Percentiles rank a stretch among this genome's conserved stretches.
phyloP scores from a whole-genome alignment of 2,113 vertebrate genomes.

The Myotis brandtii region DNA sequence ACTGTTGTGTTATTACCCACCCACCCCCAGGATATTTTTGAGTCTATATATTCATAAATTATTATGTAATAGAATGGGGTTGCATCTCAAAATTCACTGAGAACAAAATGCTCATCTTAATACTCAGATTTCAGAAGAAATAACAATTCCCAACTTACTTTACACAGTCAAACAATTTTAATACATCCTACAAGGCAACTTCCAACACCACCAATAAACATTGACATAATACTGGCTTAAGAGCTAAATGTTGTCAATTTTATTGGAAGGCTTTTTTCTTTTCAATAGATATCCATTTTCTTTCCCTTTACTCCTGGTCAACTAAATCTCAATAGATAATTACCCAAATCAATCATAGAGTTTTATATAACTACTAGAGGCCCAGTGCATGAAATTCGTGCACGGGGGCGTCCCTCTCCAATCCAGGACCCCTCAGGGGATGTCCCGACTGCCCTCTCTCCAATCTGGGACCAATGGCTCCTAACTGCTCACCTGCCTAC shows the following conservation, averaged over 20 bases:
- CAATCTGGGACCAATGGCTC: too few species aligned
- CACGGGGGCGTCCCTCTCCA: too few species aligned
- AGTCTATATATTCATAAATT: background rate
- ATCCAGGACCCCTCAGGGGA: too few species aligned
- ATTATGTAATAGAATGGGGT: background rate
- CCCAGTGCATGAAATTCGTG: too few species aligned
- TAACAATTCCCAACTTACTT: background rate
- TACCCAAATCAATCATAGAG: background rate
- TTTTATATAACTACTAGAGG: background rate
- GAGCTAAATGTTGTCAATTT: background rate
- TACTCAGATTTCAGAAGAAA: slow-evolving; percentile 12
- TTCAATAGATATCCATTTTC: background rate
- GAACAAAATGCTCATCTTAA: background rate
- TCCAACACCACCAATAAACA: background rate
- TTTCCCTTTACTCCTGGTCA: background rate
- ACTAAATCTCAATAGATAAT: background rate
- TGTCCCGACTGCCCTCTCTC: too few species aligned
- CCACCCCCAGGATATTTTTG: background rate
- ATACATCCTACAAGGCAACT: background rate
- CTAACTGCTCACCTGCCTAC: too few species aligned
- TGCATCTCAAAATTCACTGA: background rate
- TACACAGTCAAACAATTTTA: background rate
- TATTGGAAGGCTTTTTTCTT: background rate
- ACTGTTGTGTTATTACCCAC: background rate
- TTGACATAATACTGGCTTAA: background rate